phyloP scores from a whole-genome alignment of 2,113 vertebrate species.

The Corvus hawaiiensis region DNA sequence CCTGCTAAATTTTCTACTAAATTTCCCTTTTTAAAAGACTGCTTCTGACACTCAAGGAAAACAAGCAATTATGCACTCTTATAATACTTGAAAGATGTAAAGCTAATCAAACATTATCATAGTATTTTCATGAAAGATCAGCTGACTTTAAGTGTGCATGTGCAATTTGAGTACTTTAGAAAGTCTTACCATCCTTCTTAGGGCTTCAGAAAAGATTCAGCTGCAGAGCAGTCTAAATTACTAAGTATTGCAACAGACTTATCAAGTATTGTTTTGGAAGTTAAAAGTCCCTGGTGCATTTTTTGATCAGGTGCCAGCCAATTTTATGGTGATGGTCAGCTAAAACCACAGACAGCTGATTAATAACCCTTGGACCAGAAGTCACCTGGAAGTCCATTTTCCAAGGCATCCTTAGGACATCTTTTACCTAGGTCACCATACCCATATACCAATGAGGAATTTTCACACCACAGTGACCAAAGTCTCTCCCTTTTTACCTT shows the following conservation, averaged over 20 bases:
- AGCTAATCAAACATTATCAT: background rate
- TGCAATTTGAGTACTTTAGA: background rate
- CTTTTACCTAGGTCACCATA: background rate
- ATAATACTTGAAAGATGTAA: background rate
- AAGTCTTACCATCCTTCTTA: background rate
- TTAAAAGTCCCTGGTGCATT: accelerated
- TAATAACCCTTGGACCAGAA: background rate
- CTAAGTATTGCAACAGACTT: background rate
- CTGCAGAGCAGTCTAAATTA: background rate
- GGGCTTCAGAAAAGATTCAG: background rate
- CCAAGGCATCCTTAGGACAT: background rate
- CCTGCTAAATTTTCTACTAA: background rate
- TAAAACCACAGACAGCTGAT: background rate
- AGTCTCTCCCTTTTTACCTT: background rate
- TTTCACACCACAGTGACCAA: background rate
- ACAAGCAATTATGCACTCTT: background rate
- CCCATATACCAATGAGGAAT: background rate
- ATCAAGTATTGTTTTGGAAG: background rate
- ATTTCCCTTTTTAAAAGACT: background rate
- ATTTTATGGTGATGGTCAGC: background rate
- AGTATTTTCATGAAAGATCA: background rate
- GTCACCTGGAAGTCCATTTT: background rate
- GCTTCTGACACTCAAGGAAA: background rate
- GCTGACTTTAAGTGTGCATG: background rate
- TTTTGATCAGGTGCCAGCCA: background rate